phyloP scores from a whole-genome alignment of 2,888 invertebrate genomes.

The Itoplectis maculator region DNA sequence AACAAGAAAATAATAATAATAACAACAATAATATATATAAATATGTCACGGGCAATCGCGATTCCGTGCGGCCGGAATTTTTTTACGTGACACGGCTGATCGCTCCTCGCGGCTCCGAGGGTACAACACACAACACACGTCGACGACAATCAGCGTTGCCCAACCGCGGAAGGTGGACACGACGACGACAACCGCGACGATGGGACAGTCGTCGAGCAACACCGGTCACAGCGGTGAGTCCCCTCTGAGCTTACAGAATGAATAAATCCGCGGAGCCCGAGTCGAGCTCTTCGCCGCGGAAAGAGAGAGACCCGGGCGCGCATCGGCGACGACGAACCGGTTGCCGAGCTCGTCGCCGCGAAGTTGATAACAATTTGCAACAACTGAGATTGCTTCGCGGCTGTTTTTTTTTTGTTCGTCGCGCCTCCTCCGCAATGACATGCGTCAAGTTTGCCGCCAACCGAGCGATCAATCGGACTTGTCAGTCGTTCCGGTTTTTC shows the following conservation, averaged over 20 bases:
- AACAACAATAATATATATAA: too few species aligned
- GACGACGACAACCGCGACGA: slow-evolving; percentile 69
- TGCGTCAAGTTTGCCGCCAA: slow-evolving; percentile 54
- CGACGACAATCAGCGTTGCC: slow-evolving; percentile 41
- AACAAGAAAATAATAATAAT: neutral
- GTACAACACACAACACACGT: neutral
- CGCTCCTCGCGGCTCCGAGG: slow-evolving; percentile 34
- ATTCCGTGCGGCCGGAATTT: slow-evolving; percentile 71
- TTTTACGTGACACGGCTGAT: slow-evolving; percentile 71
- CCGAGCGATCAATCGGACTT: slow-evolving; percentile 2
- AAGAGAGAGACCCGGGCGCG: too few species aligned
- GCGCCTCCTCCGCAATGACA: neutral
- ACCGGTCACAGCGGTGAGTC: slow-evolving; percentile 83
- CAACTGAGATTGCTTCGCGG: neutral
- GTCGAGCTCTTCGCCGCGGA: too few species aligned
- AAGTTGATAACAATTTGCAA: neutral
- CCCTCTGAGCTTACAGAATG: neutral
- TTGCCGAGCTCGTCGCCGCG: neutral
- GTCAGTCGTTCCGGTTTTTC: neutral
- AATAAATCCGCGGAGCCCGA: too few species aligned
- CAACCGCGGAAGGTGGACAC: slow-evolving; percentile 2
- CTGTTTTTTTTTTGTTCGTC: neutral
- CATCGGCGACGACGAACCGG: neutral
- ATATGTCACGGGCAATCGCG: slow-evolving; percentile 76
- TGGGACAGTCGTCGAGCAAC: slow-evolving; percentile 83